Base-by-base conservation (phyloP, 2,888 invertebrate species). In the Lomographa bimaculata region DNA sequence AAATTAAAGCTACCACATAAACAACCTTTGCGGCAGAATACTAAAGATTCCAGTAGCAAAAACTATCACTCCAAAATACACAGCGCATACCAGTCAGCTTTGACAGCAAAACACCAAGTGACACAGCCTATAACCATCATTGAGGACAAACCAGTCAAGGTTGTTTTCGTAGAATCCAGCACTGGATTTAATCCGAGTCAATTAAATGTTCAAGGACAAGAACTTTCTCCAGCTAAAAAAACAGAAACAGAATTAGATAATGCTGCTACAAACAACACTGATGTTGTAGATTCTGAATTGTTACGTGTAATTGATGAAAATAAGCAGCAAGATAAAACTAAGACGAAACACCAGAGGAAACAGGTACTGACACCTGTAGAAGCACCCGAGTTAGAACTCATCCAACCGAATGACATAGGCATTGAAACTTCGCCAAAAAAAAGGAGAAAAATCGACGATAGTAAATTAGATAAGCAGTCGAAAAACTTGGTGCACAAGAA, bases 111-210 rank as follows among this genome's bases (percentile, higher is more conserved):
- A 60, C 73, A 69, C 1, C 79, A 81, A 44, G 67, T 71, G 38
- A 79, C 83, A 50, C 64, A 67, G 11, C 79, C 84, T 1, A 76
- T 86, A 29, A 71, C 79, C 14, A 80, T 86, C 3, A 77, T 87
- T n/a, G 86, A 89, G 63, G 86, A 89, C 43, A 84, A 84, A 54
- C 87, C 87, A 7, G 87, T 87, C 0, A 85, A 87, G 67, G 86
- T 87, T 0, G 76, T 87, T 0, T 87, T 76, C 45, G 69, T 87
- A 61, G 84, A 86, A 16, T 51, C 71, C 1, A 73, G 59, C 40
- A 30, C 64, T 17, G 82, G 80, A 24, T 83, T 71, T 51, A 46
- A 60, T 9, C 67, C 83, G 1, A 59, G 49, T 33, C 66, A 73
- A 12, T 52, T 85, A 24, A 82, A 84, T 60, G 72, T 80, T 2